Conservation (phyloP, 2,888 invertebrate genomes). For the Lucinisca nassula region DNA sequence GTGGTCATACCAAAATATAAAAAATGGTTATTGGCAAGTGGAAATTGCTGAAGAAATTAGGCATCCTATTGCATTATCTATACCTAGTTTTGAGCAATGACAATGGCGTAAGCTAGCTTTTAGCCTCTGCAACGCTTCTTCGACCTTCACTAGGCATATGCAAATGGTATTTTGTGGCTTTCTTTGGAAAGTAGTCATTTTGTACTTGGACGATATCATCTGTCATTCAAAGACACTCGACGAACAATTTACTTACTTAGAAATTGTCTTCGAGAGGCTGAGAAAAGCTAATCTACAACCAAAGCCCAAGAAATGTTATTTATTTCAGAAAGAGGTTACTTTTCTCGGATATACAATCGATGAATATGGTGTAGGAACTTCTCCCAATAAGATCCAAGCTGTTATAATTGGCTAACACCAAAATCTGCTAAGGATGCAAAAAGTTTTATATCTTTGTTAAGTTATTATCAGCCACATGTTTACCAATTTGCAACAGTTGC, state of each 20-base stretch:
- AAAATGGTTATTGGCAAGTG: slow-evolving; percentile 66
- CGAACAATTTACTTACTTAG: slow-evolving; percentile 39
- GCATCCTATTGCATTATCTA: slow-evolving; percentile 54
- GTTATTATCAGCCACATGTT: slow-evolving; percentile 54
- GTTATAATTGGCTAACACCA: slow-evolving; percentile 48
- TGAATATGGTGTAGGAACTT: slow-evolving; percentile 44
- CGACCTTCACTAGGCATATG: slow-evolving; percentile 60
- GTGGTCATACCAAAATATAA: slow-evolving; percentile 59
- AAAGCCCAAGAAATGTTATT: slow-evolving; percentile 44
- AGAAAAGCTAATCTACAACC: slow-evolving; percentile 38
- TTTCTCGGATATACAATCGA: slow-evolving; percentile 43
- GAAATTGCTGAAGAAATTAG: slow-evolving; percentile 46
- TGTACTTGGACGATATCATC: slow-evolving; percentile 62
- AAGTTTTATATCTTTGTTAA: slow-evolving; percentile 48
- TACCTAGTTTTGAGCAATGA: slow-evolving; percentile 51
- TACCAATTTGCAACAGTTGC: slow-evolving; percentile 32
- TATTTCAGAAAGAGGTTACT: slow-evolving; percentile 43
- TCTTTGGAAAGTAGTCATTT: slow-evolving; percentile 29
- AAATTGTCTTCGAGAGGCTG: slow-evolving; percentile 48
- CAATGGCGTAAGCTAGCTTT: slow-evolving; percentile 61
- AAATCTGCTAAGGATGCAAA: slow-evolving; percentile 37
- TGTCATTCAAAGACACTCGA: slow-evolving; percentile 32
- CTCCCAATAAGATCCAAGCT: slow-evolving; percentile 18
- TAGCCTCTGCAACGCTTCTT: slow-evolving; percentile 59
- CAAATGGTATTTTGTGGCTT: slow-evolving; percentile 60